Evolutionary conservation across 2,888 invertebrate genomes (phyloP).

Genomic region (Amiota minor): DNA sequence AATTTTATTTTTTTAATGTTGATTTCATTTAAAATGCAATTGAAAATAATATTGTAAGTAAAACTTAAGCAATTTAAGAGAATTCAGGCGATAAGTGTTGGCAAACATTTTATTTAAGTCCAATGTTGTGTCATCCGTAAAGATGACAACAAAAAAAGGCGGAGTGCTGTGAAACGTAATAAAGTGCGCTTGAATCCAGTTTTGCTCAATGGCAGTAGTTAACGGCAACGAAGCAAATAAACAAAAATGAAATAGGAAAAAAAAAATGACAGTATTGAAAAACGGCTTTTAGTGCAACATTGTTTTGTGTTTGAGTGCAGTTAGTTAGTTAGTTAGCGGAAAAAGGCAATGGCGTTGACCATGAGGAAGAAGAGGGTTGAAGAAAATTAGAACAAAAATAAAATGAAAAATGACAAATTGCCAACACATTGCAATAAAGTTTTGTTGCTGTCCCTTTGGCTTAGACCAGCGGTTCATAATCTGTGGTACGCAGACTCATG

Average conservation of each 20-base stretch:
- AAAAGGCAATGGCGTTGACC: not conserved
- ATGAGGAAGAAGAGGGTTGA: not conserved
- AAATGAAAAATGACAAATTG: constrained; percentile 15
- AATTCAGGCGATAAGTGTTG: constrained; percentile 16
- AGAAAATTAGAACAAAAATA: not conserved
- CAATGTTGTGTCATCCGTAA: not conserved
- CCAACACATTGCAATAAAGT: constrained; percentile 1
- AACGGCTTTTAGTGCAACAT: not conserved
- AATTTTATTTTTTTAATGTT: constrained; percentile 5
- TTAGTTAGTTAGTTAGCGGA: not conserved
- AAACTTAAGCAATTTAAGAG: not conserved
- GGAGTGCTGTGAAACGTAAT: not conserved
- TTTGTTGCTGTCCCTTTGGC: not conserved
- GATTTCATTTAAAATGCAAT: constrained; percentile 13
- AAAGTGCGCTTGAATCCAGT: not conserved
- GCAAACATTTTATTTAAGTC: not conserved
- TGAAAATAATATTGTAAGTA: not conserved
- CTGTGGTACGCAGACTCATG: no score
- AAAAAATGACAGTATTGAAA: not conserved
- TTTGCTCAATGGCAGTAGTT: no score
- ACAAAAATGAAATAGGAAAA: not conserved
- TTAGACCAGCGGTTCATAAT: no score
- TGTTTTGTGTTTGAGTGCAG: not conserved
- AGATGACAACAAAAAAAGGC: not conserved
- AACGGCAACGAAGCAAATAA: no score